Evolutionary conservation across 1,140 invertebrate genomes (phyloP).

Genomic region (Tetramorium simillimum): DNA sequence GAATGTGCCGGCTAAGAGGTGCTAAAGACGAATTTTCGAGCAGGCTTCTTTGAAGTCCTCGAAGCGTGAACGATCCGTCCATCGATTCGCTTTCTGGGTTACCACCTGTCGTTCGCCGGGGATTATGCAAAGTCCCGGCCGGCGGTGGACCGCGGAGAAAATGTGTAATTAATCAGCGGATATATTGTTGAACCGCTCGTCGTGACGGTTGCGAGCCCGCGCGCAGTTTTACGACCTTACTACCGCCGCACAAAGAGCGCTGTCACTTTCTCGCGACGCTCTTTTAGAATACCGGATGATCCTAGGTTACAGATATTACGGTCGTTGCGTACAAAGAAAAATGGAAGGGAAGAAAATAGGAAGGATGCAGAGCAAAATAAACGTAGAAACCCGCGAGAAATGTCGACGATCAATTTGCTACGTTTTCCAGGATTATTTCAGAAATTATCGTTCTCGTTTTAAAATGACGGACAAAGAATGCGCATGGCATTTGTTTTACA

Average conservation of each 20-base stretch:
- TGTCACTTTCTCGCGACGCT: slow-evolving; percentile 61
- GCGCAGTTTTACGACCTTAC: slow-evolving; percentile 59
- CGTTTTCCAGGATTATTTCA: neutral
- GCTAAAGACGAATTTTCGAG: slow-evolving; percentile 43
- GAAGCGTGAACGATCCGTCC: slow-evolving; percentile 50
- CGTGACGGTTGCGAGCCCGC: slow-evolving; percentile 33
- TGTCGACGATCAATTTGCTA: neutral
- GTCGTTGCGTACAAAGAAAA: neutral
- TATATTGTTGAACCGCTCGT: slow-evolving; percentile 44
- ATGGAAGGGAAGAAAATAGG: neutral
- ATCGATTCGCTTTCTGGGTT: slow-evolving; percentile 60
- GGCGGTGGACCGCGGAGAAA: slow-evolving; percentile 60
- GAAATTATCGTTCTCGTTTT: neutral
- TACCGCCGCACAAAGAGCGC: slow-evolving; percentile 56
- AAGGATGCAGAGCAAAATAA: neutral
- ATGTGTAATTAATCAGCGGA: slow-evolving; percentile 65
- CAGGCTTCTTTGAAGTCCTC: slow-evolving; percentile 45
- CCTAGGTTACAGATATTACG: slow-evolving; percentile 46
- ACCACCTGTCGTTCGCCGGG: slow-evolving; percentile 52
- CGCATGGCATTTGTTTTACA: slow-evolving; percentile 41
- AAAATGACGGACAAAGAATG: slow-evolving; percentile 8
- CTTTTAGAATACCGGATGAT: slow-evolving; percentile 35
- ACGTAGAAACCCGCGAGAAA: neutral
- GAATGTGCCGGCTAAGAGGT: slow-evolving; percentile 8
- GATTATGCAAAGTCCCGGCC: slow-evolving; percentile 59